Evolutionary conservation across 2,888 invertebrate genomes (phyloP), one percentile per base, ranked within the genome.

Genomic region (Catocala nupta): DNA sequence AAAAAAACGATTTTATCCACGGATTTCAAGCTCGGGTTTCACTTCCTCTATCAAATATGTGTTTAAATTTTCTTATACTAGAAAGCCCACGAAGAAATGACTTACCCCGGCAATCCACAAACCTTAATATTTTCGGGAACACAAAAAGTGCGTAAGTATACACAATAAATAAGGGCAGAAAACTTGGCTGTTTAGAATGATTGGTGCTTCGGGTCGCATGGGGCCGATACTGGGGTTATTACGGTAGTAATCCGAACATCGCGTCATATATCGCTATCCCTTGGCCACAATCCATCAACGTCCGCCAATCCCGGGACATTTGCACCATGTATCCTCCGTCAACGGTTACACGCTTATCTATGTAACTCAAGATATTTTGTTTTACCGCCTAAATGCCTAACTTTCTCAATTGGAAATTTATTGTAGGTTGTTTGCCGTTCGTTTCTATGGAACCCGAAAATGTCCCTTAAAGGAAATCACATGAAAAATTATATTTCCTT

Each of bases 211-310:
- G 50, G 56, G 59, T 52, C 62, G 43, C 50, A 55, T 39, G 16
- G 47, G 11, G 55, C 12, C 56, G 61, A 67, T 67, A 72, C 71
- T 62, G 47, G 55, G 63, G 60, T 65, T 73, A 72, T 72, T 75
- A 75, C 50, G 34, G 49, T 45, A 58, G 64, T 65, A 68, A 72
- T 72, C 61, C 52, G 59, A 54, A 13, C 57, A 42, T 50, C 61
- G 65, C 50, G 49, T 60, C 51, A 54, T 55, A 43, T 55, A 49
- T 55, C 50, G 12, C 58, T 39, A 44, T 52, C 45, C 60, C 55
- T 44, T 47, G 53, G 13, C 54, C 57, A 65, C 64, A 53, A 72
- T 76, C 70, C 66, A 74, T 74, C 77, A 72, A 73, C 48, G 70
- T 68, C 65, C 58, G 9, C 11, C 13, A 42, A 59, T 66, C 44